phyloP scores from a whole-genome alignment of 2,888 invertebrate genomes.

The Isotomurus palustris region DNA sequence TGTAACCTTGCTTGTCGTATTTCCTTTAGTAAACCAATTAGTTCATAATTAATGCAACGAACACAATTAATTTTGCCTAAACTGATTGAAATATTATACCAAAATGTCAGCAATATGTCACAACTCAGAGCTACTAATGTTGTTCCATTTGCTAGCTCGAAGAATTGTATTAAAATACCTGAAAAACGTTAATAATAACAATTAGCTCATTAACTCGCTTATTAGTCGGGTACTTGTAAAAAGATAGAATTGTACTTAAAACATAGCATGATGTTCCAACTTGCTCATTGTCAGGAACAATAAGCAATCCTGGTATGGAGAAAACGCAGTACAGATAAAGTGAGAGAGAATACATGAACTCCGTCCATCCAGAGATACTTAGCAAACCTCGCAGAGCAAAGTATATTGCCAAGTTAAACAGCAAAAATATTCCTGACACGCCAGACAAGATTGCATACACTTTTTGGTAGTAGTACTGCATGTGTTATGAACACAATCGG shows the following conservation, averaged over 20 bases:
- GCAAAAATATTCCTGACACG: slow-evolving; percentile 21
- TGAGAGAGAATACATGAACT: slow-evolving; percentile 28
- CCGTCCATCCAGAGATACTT: slow-evolving; percentile 32
- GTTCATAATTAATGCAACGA: not conserved
- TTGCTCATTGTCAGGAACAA: slow-evolving; percentile 7
- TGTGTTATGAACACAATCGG: not conserved
- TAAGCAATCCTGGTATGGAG: slow-evolving; percentile 20
- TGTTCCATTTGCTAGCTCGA: slow-evolving; percentile 16
- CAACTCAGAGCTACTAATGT: slow-evolving; percentile 21
- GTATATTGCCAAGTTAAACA: slow-evolving; percentile 28
- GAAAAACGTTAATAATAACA: not conserved
- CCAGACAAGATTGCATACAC: slow-evolving; percentile 29
- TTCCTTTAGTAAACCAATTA: slow-evolving; percentile 11
- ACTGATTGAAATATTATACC: slow-evolving; percentile 1
- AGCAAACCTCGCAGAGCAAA: slow-evolving; percentile 24
- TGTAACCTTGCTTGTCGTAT: slow-evolving; percentile 16
- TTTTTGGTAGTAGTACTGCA: not conserved
- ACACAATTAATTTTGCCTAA: not conserved
- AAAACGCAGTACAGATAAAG: slow-evolving; percentile 19
- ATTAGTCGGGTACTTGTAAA: not conserved
- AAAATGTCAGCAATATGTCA: slow-evolving; percentile 25
- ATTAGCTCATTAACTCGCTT: not conserved
- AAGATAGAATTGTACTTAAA: slow-evolving; percentile 12
- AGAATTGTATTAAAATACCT: slow-evolving; percentile 21
- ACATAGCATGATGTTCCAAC: slow-evolving; percentile 14